Conservation (phyloP, 2,888 invertebrate species). For the Ophion ellenae region DNA sequence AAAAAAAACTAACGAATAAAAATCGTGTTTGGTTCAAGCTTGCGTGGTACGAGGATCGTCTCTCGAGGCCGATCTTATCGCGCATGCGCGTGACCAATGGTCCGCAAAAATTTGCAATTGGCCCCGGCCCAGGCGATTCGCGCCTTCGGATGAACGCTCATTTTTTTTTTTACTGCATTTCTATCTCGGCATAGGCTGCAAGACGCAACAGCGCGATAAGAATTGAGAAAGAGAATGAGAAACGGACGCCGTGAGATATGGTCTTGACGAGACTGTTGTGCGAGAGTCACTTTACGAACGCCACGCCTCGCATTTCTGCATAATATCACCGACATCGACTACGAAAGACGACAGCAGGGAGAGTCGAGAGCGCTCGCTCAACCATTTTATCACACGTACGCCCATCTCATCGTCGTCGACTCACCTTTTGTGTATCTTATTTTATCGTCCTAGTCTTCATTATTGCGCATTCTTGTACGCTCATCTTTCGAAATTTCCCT, state of each 20-base stretch:
- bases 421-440: constrained; percentile 17
- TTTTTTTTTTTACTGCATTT: constrained; percentile 6
- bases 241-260: constrained; percentile 26
- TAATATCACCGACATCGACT: constrained; percentile 70
- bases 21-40: background rate
- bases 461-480: background rate
- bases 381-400: constrained; percentile 74
- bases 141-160: constrained; percentile 11
- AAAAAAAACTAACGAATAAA: background rate
- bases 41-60: background rate
- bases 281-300: constrained; percentile 69
- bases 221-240: background rate
- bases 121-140: constrained; percentile 16
- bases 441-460: constrained; percentile 15
- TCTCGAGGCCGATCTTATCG: background rate
- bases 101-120: constrained; percentile 29
- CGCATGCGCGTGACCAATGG: background rate
- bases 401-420: constrained; percentile 20
- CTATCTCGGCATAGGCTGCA: background rate
- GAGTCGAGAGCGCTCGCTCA: constrained; percentile 53
- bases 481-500: background rate
- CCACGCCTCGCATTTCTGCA: constrained; percentile 81
- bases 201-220: background rate
- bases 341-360: constrained; percentile 21
- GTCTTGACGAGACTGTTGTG: constrained; percentile 21